phyloP scores from a whole-genome alignment of 2,113 vertebrate genomes.

The Anolis sagrei region DNA sequence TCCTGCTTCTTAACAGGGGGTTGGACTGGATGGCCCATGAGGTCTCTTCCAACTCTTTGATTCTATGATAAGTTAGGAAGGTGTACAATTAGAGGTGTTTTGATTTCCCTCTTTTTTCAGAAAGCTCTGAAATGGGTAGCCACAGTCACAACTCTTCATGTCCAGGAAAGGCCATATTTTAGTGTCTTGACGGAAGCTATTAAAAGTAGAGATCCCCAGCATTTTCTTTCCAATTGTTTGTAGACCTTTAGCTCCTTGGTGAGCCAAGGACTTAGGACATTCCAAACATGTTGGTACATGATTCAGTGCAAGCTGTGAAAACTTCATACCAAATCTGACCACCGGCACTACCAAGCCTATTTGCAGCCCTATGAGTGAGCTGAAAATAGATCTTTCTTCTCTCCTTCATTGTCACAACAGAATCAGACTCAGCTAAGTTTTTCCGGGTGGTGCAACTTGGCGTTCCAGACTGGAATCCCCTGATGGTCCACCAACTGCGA shows the following conservation, averaged over 20 bases:
- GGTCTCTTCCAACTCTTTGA: too few species aligned
- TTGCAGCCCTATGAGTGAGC: neutral
- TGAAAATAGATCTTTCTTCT: neutral
- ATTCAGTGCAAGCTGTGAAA: too few species aligned
- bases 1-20: too few species aligned
- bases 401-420: neutral
- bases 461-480: neutral
- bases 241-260: neutral
- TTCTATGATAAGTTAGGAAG: too few species aligned
- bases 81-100: too few species aligned
- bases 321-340: neutral
- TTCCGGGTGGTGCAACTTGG: neutral
- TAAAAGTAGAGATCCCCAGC: neutral
- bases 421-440: neutral
- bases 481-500: neutral
- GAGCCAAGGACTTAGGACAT: neutral
- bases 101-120: too few species aligned
- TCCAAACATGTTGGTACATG: neutral
- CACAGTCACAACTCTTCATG: too few species aligned
- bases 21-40: too few species aligned
- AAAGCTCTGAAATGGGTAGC: too few species aligned
- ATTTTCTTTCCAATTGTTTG: neutral
- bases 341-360: neutral
- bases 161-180: too few species aligned
- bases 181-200: neutral